phyloP scores from a whole-genome alignment of 2,888 invertebrate species.

The Drosophila lacicola region DNA sequence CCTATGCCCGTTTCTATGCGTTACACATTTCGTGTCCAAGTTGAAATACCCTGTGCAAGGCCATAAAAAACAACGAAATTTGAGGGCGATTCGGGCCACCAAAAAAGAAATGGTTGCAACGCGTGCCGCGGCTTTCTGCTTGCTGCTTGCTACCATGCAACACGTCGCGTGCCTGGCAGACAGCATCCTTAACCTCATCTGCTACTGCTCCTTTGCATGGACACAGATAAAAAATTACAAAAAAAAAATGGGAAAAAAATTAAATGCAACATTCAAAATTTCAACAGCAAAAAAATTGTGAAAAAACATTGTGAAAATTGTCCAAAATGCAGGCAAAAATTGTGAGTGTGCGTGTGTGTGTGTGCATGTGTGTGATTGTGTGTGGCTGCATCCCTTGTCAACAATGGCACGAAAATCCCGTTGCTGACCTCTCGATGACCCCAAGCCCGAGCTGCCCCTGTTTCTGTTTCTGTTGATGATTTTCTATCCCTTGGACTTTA shows the following conservation, averaged over 20 bases:
- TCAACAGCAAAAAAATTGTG: constrained; percentile 44
- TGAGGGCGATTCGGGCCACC: constrained; percentile 32
- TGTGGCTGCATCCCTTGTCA: constrained; percentile 75
- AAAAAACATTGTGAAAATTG: constrained; percentile 50
- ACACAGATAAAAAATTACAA: constrained; percentile 58
- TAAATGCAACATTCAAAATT: constrained; percentile 42
- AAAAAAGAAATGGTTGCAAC: constrained; percentile 47
- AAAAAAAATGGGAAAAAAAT: constrained; percentile 19
- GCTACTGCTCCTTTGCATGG: constrained; percentile 38
- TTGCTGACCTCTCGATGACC: constrained; percentile 84
- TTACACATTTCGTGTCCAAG: background rate
- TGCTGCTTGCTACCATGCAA: constrained; percentile 36
- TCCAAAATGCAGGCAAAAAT: constrained; percentile 65
- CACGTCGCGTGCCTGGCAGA: constrained; percentile 70
- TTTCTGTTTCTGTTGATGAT: constrained; percentile 51
- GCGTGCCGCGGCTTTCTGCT: constrained; percentile 47
- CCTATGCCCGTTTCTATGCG: too few relatives aligned
- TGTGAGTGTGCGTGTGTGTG: constrained; percentile 9
- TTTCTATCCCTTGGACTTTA: constrained; percentile 66
- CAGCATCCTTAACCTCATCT: constrained; percentile 59
- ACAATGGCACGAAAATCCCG: constrained; percentile 78
- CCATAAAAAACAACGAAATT: constrained; percentile 19
- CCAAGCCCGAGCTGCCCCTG: constrained; percentile 69
- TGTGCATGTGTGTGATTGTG: constrained; percentile 25
- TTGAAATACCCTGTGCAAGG: background rate